A percentile compares a stretch with the other conserved stretches of the same genome.
phyloP scores from a whole-genome alignment of 2,113 vertebrate genomes.

The Corythornis cristatus region DNA sequence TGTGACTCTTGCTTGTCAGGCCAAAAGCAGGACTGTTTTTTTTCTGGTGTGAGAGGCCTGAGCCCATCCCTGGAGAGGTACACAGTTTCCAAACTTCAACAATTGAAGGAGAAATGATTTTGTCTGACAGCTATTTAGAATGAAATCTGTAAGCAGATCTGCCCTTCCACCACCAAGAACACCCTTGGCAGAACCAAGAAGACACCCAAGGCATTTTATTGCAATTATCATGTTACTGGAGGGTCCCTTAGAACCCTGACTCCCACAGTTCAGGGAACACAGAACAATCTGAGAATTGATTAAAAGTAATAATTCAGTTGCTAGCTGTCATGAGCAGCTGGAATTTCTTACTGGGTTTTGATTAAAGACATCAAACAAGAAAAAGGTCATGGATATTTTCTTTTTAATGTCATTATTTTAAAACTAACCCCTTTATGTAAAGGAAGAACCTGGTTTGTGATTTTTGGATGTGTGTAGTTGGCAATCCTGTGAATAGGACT shows the following conservation, averaged over 20 bases:
- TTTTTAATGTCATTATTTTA: not conserved
- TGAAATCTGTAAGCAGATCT: not conserved
- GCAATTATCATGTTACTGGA: not conserved
- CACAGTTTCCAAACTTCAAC: not conserved
- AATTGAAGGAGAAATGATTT: not conserved
- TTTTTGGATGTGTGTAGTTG: not conserved
- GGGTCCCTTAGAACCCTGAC: not conserved
- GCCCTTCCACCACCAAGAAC: not conserved
- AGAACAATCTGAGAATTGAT: not conserved
- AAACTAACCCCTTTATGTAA: not conserved
- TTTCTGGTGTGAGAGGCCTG: not conserved
- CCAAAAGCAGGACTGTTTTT: not conserved
- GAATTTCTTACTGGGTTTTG: not conserved
- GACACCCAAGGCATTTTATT: not conserved
- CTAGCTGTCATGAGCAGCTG: not conserved
- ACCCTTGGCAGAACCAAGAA: no score
- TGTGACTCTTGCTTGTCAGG: not conserved
- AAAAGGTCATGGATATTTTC: not conserved
- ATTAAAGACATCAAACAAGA: not conserved
- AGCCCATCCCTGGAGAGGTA: not conserved
- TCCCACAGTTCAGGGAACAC: not conserved
- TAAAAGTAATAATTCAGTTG: slow-evolving; percentile 18
- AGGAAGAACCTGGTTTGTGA: not conserved
- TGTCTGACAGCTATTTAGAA: not conserved
- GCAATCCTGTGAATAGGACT: not conserved